Evolutionary conservation across 2,888 invertebrate species (phyloP).

Genomic region (Ypsolopha scabrella): DNA sequence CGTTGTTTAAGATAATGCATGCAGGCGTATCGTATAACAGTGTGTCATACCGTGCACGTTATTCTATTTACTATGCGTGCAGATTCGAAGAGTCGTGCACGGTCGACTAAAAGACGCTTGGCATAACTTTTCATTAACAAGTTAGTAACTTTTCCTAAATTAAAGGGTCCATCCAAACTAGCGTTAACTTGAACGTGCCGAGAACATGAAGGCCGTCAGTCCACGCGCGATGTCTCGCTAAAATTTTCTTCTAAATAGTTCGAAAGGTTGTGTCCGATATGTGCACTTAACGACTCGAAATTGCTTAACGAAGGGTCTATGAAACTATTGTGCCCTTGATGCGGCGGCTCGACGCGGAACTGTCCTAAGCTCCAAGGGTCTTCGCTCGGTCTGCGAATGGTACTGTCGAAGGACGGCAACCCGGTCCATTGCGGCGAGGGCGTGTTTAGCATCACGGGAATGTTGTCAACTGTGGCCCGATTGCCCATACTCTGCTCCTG

Average conservation of each 20-base stretch:
- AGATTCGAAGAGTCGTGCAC: background rate
- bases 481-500: conserved; percentile 24
- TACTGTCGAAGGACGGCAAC: conserved; percentile 39
- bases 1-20: no score
- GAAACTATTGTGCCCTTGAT: conserved; percentile 45
- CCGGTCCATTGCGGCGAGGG: conserved; percentile 48
- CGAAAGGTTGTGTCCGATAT: conserved; percentile 33
- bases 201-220: conserved; percentile 31
- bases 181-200: background rate
- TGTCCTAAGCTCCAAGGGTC: conserved; percentile 56
- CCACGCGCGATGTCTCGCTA: conserved; percentile 49
- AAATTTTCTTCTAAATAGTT: conserved; percentile 49
- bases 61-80: no score
- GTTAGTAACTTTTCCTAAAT: background rate
- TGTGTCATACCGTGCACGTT: no score
- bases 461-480: conserved; percentile 20
- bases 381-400: conserved; percentile 21
- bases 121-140: background rate
- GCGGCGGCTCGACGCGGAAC: conserved; percentile 53
- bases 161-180: background rate
- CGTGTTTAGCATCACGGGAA: conserved; percentile 37
- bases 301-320: conserved; percentile 44
- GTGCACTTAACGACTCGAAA: conserved; percentile 45
- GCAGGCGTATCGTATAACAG: no score
- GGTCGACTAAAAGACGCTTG: background rate